Percentiles rank a stretch among this genome's conserved stretches.
phyloP scores from a whole-genome alignment of 1,140 invertebrate species.

The Hylyphantes graminicola region DNA sequence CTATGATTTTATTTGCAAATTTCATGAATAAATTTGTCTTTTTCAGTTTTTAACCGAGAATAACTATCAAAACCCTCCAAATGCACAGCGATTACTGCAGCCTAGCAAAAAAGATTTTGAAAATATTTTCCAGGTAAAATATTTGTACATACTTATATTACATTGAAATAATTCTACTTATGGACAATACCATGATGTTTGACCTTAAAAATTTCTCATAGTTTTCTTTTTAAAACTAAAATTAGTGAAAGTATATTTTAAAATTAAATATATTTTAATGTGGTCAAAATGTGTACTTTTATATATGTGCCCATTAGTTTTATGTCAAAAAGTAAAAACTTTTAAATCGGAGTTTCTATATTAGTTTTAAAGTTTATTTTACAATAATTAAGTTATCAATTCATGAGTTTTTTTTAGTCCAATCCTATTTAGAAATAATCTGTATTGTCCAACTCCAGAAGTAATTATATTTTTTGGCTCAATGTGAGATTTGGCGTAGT shows the following conservation, averaged over 20 bases:
- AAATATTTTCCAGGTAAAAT: conserved; percentile 17
- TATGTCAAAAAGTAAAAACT: neutral
- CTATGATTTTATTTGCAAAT: too few relatives aligned
- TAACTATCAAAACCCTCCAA: neutral
- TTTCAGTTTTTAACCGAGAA: conserved; percentile 6
- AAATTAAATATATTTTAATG: neutral
- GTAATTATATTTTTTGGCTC: too few relatives aligned
- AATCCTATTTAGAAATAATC: neutral
- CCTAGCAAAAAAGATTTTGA: conserved; percentile 42
- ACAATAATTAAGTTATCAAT: neutral
- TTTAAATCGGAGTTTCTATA: neutral
- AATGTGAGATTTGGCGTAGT: too few relatives aligned
- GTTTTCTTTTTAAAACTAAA: neutral
- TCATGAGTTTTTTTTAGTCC: neutral
- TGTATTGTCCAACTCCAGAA: too few relatives aligned
- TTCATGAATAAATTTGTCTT: neutral
- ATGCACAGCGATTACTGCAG: neutral
- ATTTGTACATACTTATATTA: neutral
- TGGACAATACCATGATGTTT: neutral
- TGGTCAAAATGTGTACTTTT: neutral
- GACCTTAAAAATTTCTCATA: neutral
- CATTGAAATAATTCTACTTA: neutral
- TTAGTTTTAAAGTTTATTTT: neutral
- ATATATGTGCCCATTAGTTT: neutral
- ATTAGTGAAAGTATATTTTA: neutral